Conservation (phyloP, 1,140 invertebrate genomes). For the Ericerus pela region DNA sequence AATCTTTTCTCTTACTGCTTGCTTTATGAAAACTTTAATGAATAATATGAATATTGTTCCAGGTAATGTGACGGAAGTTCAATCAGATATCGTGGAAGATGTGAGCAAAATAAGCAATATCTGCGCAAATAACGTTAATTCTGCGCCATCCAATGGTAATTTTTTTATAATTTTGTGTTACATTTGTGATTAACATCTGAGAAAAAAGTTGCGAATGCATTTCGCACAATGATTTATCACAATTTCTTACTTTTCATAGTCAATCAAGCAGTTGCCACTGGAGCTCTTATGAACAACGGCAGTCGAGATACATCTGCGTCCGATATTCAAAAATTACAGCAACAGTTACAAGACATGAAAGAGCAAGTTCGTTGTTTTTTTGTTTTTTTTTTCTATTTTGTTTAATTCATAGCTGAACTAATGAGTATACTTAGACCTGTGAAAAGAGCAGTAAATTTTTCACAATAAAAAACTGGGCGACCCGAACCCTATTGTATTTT, state of each 20-base stretch:
- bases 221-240: neutral
- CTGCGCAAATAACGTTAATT: slow-evolving; percentile 1
- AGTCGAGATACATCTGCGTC: slow-evolving; percentile 50
- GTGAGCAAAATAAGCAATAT: slow-evolving; percentile 4
- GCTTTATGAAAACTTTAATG: no score
- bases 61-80: slow-evolving; percentile 1
- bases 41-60: no score
- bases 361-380: slow-evolving; percentile 80
- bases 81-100: slow-evolving; percentile 2
- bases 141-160: neutral
- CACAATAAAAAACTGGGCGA: no score
- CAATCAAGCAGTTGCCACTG: slow-evolving; percentile 14
- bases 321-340: slow-evolving; percentile 66
- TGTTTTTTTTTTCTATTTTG: no score
- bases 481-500: neutral
- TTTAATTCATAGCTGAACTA: no score
- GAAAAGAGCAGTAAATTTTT: no score
- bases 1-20: no score
- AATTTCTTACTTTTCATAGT: neutral
- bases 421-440: no score
- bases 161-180: neutral
- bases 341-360: slow-evolving; percentile 92
- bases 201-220: slow-evolving; percentile 2
- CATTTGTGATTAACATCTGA: neutral
- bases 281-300: slow-evolving; percentile 66